phyloP scores from a whole-genome alignment of 1,140 invertebrate genomes.

The Cydia splendana region DNA sequence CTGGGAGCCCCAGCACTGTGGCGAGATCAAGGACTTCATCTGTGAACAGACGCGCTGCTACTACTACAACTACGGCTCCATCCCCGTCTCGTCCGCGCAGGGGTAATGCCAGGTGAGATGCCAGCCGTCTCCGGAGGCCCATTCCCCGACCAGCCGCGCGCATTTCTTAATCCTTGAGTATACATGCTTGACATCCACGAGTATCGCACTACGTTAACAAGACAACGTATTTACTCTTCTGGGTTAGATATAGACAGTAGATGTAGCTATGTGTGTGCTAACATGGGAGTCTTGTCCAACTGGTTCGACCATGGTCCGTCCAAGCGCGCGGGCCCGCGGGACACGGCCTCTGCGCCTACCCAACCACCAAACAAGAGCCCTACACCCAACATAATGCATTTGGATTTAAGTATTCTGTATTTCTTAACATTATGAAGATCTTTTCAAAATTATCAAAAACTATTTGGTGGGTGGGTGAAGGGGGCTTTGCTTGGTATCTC shows the following conservation, averaged over 20 bases:
- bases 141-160: constrained; percentile 70
- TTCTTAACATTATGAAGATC: constrained; percentile 35
- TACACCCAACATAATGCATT: constrained; percentile 69
- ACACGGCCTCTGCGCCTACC: constrained; percentile 74
- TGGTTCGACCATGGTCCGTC: constrained; percentile 42
- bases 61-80: constrained; percentile 94
- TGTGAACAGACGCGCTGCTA: constrained; percentile 94
- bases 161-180: constrained; percentile 43
- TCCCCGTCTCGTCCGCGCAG: constrained; percentile 92
- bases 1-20: constrained; percentile 91
- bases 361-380: constrained; percentile 80
- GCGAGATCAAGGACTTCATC: constrained; percentile 91
- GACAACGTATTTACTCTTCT: constrained; percentile 47
- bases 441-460: constrained; percentile 55
- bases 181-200: constrained; percentile 17
- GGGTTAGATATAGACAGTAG: constrained; percentile 28
- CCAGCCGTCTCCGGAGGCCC: constrained; percentile 77
- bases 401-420: constrained; percentile 44
- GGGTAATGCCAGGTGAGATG: constrained; percentile 87
- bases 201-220: constrained; percentile 42
- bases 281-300: constrained; percentile 46
- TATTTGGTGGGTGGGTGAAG: constrained; percentile 80
- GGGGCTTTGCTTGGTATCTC: constrained; percentile 82
- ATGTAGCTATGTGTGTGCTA: constrained; percentile 54
- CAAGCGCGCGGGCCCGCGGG: constrained; percentile 71